phyloP scores from a whole-genome alignment of 2,888 invertebrate species.

The Heliconius hortense region DNA sequence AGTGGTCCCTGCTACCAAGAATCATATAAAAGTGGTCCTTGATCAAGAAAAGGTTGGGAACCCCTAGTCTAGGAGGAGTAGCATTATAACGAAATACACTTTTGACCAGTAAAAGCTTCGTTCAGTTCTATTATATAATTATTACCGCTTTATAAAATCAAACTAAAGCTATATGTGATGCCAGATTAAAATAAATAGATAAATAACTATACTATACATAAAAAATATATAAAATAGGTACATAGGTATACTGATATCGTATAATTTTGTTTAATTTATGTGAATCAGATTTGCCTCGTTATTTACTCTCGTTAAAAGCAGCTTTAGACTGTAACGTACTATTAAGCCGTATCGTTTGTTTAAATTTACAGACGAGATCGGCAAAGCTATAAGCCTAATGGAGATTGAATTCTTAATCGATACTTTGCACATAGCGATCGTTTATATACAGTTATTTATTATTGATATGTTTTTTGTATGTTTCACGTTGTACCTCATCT shows the following conservation, averaged over 20 bases:
- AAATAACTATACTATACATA: too few relatives aligned
- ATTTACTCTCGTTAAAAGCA: slow-evolving; percentile 26
- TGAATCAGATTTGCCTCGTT: slow-evolving; percentile 16
- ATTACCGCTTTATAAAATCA: too few relatives aligned
- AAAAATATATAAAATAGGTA: background rate
- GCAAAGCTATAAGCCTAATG: slow-evolving; percentile 38
- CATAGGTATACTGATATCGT: background rate
- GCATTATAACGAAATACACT: too few relatives aligned
- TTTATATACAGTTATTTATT: background rate
- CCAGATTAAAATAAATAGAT: too few relatives aligned
- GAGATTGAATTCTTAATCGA: slow-evolving; percentile 46
- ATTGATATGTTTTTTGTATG: background rate
- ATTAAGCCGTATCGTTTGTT: slow-evolving; percentile 25
- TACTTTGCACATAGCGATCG: slow-evolving; percentile 38
- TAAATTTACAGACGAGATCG: slow-evolving; percentile 28
- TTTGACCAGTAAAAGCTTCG: too few relatives aligned
- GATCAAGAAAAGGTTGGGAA: too few relatives aligned
- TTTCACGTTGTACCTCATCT: too few relatives aligned
- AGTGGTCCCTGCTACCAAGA: too few relatives aligned
- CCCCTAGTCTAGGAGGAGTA: too few relatives aligned
- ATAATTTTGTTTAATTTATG: slow-evolving; percentile 8
- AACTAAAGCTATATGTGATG: too few relatives aligned
- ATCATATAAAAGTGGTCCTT: too few relatives aligned
- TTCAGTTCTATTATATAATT: too few relatives aligned
- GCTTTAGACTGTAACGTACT: slow-evolving; percentile 17